phyloP scores from a whole-genome alignment of 1,140 invertebrate genomes.

The Colletes latitarsis region DNA sequence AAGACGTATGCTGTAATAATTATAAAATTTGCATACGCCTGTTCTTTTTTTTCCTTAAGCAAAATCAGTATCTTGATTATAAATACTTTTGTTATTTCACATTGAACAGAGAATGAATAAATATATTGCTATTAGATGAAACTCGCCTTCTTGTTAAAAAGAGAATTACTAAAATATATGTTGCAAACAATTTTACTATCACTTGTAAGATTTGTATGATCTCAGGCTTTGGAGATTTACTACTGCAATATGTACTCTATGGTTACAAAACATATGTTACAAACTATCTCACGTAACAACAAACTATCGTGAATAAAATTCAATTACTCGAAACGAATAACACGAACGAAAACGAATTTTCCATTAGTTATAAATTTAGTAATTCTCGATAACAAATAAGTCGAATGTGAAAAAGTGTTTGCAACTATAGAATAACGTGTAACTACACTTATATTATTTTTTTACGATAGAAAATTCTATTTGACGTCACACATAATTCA shows the following conservation, averaged over 20 bases:
- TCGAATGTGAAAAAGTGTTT: neutral
- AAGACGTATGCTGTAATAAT: neutral
- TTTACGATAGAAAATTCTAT: neutral
- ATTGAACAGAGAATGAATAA: constrained; percentile 20
- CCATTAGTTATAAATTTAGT: neutral
- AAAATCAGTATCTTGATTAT: constrained; percentile 3
- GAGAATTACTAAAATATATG: constrained; percentile 21
- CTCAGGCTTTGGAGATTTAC: constrained; percentile 43
- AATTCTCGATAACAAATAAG: neutral
- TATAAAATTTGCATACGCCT: neutral
- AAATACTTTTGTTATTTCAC: constrained; percentile 34
- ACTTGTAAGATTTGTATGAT: constrained; percentile 9
- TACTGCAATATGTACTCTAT: constrained; percentile 32
- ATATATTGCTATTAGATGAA: constrained; percentile 32
- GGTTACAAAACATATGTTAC: neutral
- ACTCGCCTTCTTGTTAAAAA: constrained; percentile 20
- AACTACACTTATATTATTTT: constrained; percentile 8
- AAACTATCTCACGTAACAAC: neutral
- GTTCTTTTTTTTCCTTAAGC: neutral
- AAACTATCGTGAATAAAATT: neutral
- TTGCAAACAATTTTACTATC: constrained; percentile 26
- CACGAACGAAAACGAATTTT: neutral
- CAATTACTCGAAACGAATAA: neutral
- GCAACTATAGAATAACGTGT: neutral
- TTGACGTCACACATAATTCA: neutral